Conservation (phyloP, 2,888 invertebrate genomes). For the Lottia gigantea region DNA sequence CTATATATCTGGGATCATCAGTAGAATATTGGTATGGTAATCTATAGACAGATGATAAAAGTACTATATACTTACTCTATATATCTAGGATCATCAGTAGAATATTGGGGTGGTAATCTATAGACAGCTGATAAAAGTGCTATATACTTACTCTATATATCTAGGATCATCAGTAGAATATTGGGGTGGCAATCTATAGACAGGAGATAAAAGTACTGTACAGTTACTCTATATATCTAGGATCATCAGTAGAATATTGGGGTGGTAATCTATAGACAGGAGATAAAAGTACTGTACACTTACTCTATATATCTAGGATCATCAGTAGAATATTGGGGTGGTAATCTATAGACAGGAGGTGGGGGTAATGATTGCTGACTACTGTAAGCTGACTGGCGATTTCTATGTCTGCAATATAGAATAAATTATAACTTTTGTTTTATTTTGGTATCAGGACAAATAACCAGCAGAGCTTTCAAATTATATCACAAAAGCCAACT, state of each 20-base stretch:
- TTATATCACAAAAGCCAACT: too few species aligned
- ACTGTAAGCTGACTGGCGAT: not conserved
- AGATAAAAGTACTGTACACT: not conserved
- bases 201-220: not conserved
- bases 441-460: too few species aligned
- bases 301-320: not conserved
- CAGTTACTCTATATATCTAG: not conserved
- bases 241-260: slow-evolving; percentile 2
- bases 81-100: too few species aligned
- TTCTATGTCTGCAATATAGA: slow-evolving; percentile 1
- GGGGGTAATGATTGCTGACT: slow-evolving; percentile 7
- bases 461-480: too few species aligned
- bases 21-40: not conserved
- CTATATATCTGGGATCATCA: not conserved
- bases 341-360: slow-evolving; percentile 12
- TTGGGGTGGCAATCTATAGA: not conserved
- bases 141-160: too few species aligned
- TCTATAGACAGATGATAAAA: not conserved
- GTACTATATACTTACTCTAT: not conserved
- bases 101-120: too few species aligned
- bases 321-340: slow-evolving; percentile 5
- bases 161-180: not conserved
- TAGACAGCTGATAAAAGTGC: too few species aligned
- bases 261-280: slow-evolving; percentile 12
- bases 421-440: too few species aligned